Evolutionary conservation across 2,888 invertebrate species (phyloP), one percentile per base, ranked within the genome.

Genomic region (Latrodectus elegans): DNA sequence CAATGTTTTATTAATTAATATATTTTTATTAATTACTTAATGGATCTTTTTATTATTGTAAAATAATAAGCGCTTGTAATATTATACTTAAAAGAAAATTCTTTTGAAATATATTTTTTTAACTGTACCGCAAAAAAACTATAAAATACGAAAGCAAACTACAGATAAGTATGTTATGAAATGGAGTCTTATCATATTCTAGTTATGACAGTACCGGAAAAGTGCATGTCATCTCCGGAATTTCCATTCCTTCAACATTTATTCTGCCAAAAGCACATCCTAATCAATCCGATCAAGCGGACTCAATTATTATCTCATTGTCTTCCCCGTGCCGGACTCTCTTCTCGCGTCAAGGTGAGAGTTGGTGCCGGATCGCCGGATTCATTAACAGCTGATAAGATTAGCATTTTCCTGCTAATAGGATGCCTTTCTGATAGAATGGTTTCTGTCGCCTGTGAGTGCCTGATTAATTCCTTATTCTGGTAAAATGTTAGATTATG

Each of bases 261-360:
- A 80, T 80, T 38, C 85, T 70, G 77, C 26, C 70, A 38, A 14
- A 14, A 49, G 53, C 76, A 60, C 79, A 75, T 79, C 73, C 84
- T 49, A 84, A 72, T 77, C 77, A 73, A 72, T 77, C 72, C 70
- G 78, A 72, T 72, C 78, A 53, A 78, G 84, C 73, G 65, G 71
- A 76, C 80, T 76, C 85, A 80, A 86, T 86, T 86, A 86, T 86
- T 86, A 80, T 86, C 85, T 53, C 80, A 86, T 86, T 86, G 80
- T 60, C 14, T 22, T 67, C 84, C 65, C 6, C 8, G 11, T 53
- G 15, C 49, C 22, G 70, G 73, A 73, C 80, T 55, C 67, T 26
- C 71, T 80, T 68, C 77, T 38, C 38, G 73, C 49, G 71, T 51
- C 49, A 71, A 72, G 70, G 85, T 65, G 74, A 64, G 75, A 64